These are phyloP conservation scores for Scomber japonicus DNA, from an alignment of 2,113 vertebrate genomes.

Conservation along the genomic window DNA sequence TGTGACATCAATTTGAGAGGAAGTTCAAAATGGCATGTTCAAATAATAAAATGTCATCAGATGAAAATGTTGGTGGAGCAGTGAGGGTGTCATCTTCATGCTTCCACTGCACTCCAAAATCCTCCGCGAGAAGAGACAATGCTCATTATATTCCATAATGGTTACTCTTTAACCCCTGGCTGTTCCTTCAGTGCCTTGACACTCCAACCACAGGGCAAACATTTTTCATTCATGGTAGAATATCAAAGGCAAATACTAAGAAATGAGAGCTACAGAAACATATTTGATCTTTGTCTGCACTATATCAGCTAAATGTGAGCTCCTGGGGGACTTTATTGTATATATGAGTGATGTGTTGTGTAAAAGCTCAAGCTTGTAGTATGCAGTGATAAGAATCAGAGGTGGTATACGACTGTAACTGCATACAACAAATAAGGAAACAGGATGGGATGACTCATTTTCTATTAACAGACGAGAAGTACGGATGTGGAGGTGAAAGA, in stretches of 20 bases:
- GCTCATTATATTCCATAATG: neutral
- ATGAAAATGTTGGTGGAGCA: neutral
- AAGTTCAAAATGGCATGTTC: neutral
- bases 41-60: neutral
- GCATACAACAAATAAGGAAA: slow-evolving; percentile 4
- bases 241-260: neutral
- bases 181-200: slow-evolving; percentile 5
- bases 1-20: neutral
- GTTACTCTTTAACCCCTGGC: neutral
- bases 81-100: neutral
- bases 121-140: neutral
- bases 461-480: neutral
- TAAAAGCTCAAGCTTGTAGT: neutral
- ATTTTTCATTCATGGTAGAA: neutral
- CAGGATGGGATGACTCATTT: neutral
- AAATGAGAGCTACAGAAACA: neutral
- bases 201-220: neutral
- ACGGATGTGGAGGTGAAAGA: neutral
- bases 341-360: neutral
- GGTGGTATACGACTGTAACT: neutral
- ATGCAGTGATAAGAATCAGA: neutral
- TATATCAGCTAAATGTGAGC: neutral
- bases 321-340: neutral
- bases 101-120: neutral
- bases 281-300: neutral